These are phyloP conservation scores for Habrosyne pyritoides DNA, from an alignment of 2,888 invertebrate genomes.

Conservation along the genomic window DNA sequence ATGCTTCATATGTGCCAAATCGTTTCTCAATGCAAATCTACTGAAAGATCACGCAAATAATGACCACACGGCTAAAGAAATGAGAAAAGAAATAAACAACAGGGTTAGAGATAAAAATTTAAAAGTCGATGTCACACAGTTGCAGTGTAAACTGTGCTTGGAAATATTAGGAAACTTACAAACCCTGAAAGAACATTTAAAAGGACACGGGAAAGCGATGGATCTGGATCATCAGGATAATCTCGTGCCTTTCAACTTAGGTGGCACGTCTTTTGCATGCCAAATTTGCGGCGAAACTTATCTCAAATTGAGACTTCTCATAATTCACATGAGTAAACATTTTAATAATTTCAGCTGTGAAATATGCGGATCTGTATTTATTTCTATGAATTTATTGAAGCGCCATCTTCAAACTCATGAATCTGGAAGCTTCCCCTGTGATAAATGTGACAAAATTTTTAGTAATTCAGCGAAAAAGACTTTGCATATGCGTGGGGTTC, in stretches of 20 bases:
- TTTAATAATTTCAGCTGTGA: constrained; percentile 72
- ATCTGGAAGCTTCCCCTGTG: constrained; percentile 61
- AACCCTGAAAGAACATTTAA: constrained; percentile 56
- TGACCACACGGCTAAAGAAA: constrained; percentile 49
- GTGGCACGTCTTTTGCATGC: constrained; percentile 53
- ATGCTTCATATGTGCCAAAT: constrained; percentile 58
- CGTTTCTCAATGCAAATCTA: constrained; percentile 45
- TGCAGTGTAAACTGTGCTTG: constrained; percentile 62
- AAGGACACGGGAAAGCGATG: constrained; percentile 53
- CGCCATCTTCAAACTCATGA: constrained; percentile 61
- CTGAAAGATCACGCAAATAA: constrained; percentile 53
- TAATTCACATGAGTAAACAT: constrained; percentile 72
- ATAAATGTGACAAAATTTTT: constrained; percentile 67
- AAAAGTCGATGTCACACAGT: constrained; percentile 61
- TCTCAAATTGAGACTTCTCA: constrained; percentile 54
- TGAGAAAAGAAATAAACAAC: constrained; percentile 49
- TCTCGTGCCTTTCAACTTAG: constrained; percentile 66
- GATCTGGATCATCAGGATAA: constrained; percentile 54
- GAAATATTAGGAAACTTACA: constrained; percentile 38
- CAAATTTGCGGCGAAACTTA: constrained; percentile 61
- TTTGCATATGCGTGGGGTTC: constrained; percentile 59
- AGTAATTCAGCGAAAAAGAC: constrained; percentile 56
- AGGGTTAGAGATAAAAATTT: constrained; percentile 53
- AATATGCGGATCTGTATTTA: constrained; percentile 63
- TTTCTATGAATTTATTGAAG: constrained; percentile 52